A percentile compares a stretch with the other conserved stretches of the same genome.
phyloP scores from a whole-genome alignment of 1,140 invertebrate species.

The Chrysopa pallens region DNA sequence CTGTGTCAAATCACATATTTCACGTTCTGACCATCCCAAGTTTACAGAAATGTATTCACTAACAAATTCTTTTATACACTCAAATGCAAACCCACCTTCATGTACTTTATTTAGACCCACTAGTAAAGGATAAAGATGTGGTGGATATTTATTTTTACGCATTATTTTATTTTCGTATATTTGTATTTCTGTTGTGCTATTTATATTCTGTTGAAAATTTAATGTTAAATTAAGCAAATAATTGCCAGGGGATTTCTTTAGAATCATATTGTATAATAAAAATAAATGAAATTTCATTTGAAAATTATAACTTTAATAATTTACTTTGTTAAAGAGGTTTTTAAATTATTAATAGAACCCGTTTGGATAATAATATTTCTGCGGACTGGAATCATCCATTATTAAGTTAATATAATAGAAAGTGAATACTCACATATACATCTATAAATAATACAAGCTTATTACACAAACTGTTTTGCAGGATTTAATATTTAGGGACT shows the following conservation, averaged over 20 bases:
- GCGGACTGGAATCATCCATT: too few species aligned
- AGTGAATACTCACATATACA: too few species aligned
- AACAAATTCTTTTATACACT: slow-evolving; percentile 29
- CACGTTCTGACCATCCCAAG: slow-evolving; percentile 32
- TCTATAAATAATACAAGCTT: background rate
- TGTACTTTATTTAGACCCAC: background rate
- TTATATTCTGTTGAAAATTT: slow-evolving; percentile 26
- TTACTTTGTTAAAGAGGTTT: too few species aligned
- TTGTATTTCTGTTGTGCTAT: slow-evolving; percentile 29
- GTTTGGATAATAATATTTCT: too few species aligned
- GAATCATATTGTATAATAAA: too few species aligned
- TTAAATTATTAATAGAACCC: too few species aligned
- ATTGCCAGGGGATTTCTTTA: too few species aligned
- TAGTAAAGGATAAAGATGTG: slow-evolving; percentile 4
- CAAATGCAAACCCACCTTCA: slow-evolving; percentile 34
- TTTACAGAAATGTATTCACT: slow-evolving; percentile 39
- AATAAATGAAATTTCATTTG: too few species aligned
- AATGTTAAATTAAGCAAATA: too few species aligned
- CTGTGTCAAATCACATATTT: slow-evolving; percentile 40
- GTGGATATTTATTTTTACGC: slow-evolving; percentile 9
- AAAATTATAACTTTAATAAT: too few species aligned
- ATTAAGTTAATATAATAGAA: too few species aligned
- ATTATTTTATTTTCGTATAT: slow-evolving; percentile 30
- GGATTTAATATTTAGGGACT: too few species aligned
- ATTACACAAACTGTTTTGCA: background rate